Base-by-base conservation (phyloP, 2,888 invertebrate genomes). In the Ametastegia equiseti region DNA sequence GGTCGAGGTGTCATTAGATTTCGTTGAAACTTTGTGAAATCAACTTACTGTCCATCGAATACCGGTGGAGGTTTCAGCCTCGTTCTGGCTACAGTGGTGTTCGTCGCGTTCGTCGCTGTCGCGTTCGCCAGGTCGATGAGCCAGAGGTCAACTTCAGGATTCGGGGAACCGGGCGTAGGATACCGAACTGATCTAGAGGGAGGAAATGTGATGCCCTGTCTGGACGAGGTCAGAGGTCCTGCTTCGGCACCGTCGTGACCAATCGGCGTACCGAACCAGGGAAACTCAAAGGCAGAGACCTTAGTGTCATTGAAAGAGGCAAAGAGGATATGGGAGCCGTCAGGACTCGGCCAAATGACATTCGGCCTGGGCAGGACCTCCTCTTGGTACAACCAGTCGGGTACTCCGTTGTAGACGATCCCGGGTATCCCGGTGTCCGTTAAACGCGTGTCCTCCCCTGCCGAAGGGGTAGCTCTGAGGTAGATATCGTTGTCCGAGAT, bases 311-410 rank as follows among this genome's bases (percentile, higher is more conserved):
- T 97, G 93, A 97, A 97, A 86, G 95, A 95, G 80, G 96, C 97
- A 92, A 95, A 99, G 90, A 98, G 94, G 82, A 99, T 94, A 88
- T 96, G 95, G 54, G 95, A 94, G 77, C 98, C 98, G 91, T 97
- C 96, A 23, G 94, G 93, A 81, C 95, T 91, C 0, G 96, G 97
- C 98, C 98, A 99, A 86, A 97, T 93, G 71, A 98, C 98, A 89
- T 97, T 95, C 81, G 95, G 95, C 84, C 94, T 93, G 85, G 95
- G 95, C 89, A 98, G 94, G 89, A 98, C 96, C 93, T 98, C 98
- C 94, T 98, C 98, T 95, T 98, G 98, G 93, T 99, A 99, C 39
- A 99, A 93, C 98, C 98, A 99, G 92, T 99, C 98, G 23, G 98
- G 97, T 45, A 98, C 95, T 80, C 98, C 98, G 92, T 98, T 98